Conservation (phyloP, 2,888 invertebrate genomes). For the Lasioglossum oenotherae region DNA sequence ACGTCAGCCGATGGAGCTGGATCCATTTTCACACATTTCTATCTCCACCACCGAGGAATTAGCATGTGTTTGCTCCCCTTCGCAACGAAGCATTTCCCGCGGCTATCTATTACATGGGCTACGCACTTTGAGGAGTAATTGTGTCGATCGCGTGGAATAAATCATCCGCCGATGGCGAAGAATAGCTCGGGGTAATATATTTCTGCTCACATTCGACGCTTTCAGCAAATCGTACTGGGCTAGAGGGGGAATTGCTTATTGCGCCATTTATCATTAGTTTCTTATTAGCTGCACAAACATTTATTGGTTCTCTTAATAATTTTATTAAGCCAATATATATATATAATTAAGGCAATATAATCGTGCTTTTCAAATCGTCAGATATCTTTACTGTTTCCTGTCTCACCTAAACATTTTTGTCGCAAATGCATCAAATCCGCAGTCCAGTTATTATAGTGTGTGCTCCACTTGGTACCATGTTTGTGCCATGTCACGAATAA, state of each 20-base stretch:
- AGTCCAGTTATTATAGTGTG: too few relatives aligned
- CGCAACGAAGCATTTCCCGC: not conserved
- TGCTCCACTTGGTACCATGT: too few relatives aligned
- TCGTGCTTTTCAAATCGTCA: too few relatives aligned
- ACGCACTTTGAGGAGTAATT: not conserved
- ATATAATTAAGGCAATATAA: too few relatives aligned
- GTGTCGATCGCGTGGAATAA: not conserved
- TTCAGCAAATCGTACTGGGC: not conserved
- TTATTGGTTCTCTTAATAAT: too few relatives aligned
- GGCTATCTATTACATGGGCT: not conserved
- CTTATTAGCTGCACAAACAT: too few relatives aligned
- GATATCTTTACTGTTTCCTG: too few relatives aligned
- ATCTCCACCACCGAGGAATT: not conserved
- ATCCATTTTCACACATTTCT: conserved; percentile 4
- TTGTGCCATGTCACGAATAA: too few relatives aligned
- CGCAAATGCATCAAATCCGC: too few relatives aligned
- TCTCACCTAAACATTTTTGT: too few relatives aligned
- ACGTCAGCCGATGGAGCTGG: conserved; percentile 17
- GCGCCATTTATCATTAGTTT: too few relatives aligned
- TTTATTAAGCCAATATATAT: too few relatives aligned
- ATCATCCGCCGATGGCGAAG: not conserved
- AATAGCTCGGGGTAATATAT: not conserved
- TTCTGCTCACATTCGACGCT: not conserved
- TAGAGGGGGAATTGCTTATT: not conserved
- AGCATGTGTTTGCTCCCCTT: not conserved